Base-by-base conservation (phyloP, 2,888 invertebrate species). In the Marasmarcha lunaedactyla region DNA sequence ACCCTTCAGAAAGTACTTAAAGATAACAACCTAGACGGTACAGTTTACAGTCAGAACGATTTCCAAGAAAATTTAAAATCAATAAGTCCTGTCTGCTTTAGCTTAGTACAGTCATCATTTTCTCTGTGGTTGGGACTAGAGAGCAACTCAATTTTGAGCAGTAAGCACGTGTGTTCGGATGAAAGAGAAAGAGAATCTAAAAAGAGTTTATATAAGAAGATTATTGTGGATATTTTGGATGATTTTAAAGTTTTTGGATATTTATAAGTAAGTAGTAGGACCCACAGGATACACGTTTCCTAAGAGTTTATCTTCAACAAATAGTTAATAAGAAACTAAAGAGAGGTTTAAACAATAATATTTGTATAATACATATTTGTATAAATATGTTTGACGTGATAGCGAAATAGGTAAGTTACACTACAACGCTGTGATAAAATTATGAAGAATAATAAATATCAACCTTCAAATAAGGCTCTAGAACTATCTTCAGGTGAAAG, bases 71-170 rank as follows among this genome's bases (percentile, higher is more conserved):
- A 81, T 52, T 49, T 81, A 36, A 64, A 55, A 44, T 42, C 55
- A 2, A 72, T 79, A 7, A 64, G 62, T 1, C 73, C 76, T 10
- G 65, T 73, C 7, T 71, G 72, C 46, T 52, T 78, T 6, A 73
- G 78, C 39, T 57, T 71, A 13, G 77, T 71, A 0, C 81, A 81
- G 44, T 77, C 76, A 30, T 74, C 79, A 1, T 37, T 77, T 9
- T 81, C 81, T 79, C 49, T 81, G 1, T 60, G 59, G 1, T 65
- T 59, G 46, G 81, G 81, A 0, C 47, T 79, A 30, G 30, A 30
- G 4, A 10, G 30, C 2, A 3, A 7, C 7, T 30, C 30, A 11
- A 3, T 30, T 59, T 71, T 81, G 0, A 62, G 58, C 35, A 81
- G 79, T 45, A 79, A 73, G 46, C 46, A 50, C 3, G 43, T 64